phyloP scores from a whole-genome alignment of 2,113 vertebrate species.

The Alethe castanea region DNA sequence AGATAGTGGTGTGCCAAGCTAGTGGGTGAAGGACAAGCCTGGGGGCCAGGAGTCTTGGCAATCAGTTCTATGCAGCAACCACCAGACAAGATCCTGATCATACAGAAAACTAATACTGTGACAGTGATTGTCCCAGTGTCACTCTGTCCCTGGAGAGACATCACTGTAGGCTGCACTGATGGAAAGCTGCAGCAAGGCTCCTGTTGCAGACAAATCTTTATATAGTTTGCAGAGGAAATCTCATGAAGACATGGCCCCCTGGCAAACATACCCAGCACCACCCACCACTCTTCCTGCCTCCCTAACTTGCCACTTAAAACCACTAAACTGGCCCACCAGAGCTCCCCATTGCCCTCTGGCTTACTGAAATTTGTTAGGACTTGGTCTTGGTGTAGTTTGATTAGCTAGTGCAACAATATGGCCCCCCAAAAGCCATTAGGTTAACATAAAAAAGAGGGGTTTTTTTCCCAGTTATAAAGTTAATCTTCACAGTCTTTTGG shows the following conservation, averaged over 20 bases:
- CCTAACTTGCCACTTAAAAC: background rate
- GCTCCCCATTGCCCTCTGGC: background rate
- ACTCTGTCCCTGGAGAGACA: background rate
- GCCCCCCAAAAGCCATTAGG: background rate
- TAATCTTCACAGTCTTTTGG: background rate
- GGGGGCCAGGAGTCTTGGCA: background rate
- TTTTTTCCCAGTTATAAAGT: background rate
- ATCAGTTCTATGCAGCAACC: background rate
- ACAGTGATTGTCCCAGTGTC: background rate
- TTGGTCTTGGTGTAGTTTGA: background rate
- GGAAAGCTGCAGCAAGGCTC: background rate
- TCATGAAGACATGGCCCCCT: accelerated
- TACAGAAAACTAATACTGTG: background rate
- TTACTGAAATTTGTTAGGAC: background rate
- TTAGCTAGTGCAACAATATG: background rate
- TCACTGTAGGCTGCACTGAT: background rate
- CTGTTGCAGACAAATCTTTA: background rate
- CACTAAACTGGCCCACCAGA: background rate
- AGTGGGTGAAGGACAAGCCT: background rate
- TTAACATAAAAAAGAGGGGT: background rate
- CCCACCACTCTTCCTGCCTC: background rate
- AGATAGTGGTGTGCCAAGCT: background rate
- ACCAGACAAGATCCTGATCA: background rate
- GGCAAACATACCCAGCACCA: background rate
- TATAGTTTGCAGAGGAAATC: background rate